Base-by-base conservation (phyloP, 2,888 invertebrate genomes). In the Corbicula japonica region DNA sequence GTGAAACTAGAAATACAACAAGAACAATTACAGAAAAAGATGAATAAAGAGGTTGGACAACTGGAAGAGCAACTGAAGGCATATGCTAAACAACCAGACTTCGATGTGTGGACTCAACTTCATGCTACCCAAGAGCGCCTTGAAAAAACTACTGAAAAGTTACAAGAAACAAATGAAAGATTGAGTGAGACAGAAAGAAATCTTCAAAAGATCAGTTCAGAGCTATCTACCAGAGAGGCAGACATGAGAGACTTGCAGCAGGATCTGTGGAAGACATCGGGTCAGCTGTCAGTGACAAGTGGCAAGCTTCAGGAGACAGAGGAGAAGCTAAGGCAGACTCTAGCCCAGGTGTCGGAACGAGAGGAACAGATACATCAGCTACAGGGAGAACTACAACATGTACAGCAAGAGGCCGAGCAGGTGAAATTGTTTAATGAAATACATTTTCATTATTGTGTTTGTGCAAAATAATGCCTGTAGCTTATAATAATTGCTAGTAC, bases 311-410 rank as follows among this genome's bases (percentile, higher is more conserved):
- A 74, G 46, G 80, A 81, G n/a, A 79, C 80, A 0, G 86, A 87
- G 66, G 84, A 85, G 65, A 85, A 78, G 28, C 68, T 88, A 68
- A 68, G 83, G n/a, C 80, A 80, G 63, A 80, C 85, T 3, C 28
- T 73, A 18, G 73, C 72, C 23, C 85, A 85, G 70, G 80, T 88
- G 46, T 62, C 80, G 50, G 89, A 87, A 60, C 66, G 86, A 35
- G 87, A 87, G 60, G 87, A 87, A n/a, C 87, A 87, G 62, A 80
- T 88, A 28, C 83, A 86, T 46, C 78, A 83, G 56, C 81, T 87
- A n/a, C 86, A 86, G 35, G 79, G 77, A 50, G 87, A 87, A 60
- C 41, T 86, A 23, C 83, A 86, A 60, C 75, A 76, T 48, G 60
- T 83, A 21, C 84, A 85, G 56, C 76, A 77, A 21, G 82, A 81